Conservation (phyloP, 1,140 invertebrate genomes). For the Macrobrachium nipponense region DNA sequence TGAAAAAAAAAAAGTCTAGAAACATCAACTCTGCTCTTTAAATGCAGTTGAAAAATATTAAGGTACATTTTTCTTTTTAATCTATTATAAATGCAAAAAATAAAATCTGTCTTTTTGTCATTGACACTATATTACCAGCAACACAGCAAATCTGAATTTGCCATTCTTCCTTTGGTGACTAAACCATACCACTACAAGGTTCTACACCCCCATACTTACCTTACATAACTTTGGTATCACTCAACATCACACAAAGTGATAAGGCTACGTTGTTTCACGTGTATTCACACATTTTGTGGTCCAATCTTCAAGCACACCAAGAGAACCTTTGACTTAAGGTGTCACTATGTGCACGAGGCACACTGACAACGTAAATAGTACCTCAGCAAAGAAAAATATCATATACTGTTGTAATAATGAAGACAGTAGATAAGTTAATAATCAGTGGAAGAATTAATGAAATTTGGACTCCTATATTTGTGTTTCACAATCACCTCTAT, state of each 20-base stretch:
- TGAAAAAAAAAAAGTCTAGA: constrained; percentile 38
- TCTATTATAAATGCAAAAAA: constrained; percentile 7
- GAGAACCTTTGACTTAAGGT: not conserved
- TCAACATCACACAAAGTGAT: constrained; percentile 1
- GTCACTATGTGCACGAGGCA: too few species aligned
- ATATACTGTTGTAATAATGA: not conserved
- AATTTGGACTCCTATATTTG: not conserved
- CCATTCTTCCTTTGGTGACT: constrained; percentile 23
- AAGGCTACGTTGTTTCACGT: not conserved
- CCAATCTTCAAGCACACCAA: not conserved
- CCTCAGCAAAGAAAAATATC: constrained; percentile 16
- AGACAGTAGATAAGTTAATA: not conserved
- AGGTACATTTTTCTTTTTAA: constrained; percentile 16
- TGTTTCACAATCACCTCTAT: too few species aligned
- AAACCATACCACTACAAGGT: not conserved
- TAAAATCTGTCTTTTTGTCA: constrained; percentile 24
- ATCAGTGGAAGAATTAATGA: not conserved
- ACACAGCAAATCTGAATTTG: constrained; percentile 5
- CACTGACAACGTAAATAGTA: constrained; percentile 6
- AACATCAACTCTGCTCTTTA: constrained; percentile 15
- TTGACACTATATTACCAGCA: constrained; percentile 18
- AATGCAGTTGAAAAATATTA: not conserved
- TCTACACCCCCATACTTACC: constrained; percentile 26
- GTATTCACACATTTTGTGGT: not conserved
- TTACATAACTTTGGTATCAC: constrained; percentile 44